phyloP scores from a whole-genome alignment of 2,113 vertebrate species.

The Eclectus roratus region DNA sequence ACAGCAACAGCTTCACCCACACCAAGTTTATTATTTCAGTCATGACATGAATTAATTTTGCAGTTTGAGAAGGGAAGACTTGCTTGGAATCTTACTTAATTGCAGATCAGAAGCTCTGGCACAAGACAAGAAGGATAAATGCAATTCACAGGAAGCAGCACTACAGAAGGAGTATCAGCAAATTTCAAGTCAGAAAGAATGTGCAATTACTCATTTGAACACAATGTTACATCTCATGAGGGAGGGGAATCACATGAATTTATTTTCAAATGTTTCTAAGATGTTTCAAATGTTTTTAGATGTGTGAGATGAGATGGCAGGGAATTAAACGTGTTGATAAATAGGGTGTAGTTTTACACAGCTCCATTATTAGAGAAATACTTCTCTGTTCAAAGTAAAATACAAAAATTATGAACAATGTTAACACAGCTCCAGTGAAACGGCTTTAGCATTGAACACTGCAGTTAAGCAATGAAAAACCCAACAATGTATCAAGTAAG shows the following conservation, averaged over 20 bases:
- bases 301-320: neutral
- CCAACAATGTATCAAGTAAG: neutral
- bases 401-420: neutral
- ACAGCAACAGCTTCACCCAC: neutral
- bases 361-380: neutral
- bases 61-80: neutral
- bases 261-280: neutral
- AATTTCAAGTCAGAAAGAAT: neutral
- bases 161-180: neutral
- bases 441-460: neutral
- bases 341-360: neutral
- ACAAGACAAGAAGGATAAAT: neutral
- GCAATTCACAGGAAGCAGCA: neutral
- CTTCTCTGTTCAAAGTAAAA: neutral
- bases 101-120: neutral
- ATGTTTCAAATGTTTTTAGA: neutral
- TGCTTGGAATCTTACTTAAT: neutral
- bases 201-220: neutral
- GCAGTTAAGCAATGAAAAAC: neutral
- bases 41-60: neutral
- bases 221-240: neutral
- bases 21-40: neutral
- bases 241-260: neutral
- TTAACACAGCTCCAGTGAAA: neutral
- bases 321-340: neutral